These are phyloP conservation scores for Odontomyia ornata DNA, from an alignment of 2,888 invertebrate species.

Conservation along the genomic window DNA sequence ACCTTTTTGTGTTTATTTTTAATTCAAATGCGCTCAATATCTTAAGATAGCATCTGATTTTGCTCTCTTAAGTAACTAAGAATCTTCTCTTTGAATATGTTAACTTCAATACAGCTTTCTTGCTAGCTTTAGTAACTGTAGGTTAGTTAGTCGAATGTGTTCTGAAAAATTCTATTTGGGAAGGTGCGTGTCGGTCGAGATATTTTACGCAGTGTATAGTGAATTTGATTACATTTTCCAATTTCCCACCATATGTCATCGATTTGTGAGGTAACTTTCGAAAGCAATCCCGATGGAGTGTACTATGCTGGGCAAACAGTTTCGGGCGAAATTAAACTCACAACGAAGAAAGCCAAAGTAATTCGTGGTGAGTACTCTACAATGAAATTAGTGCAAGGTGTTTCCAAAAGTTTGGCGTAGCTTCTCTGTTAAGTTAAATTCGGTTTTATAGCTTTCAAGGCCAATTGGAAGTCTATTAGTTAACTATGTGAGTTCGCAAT, in stretches of 20 bases:
- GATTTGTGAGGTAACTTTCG: conserved; percentile 60
- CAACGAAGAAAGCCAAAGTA: conserved; percentile 61
- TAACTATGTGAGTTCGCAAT: too few species aligned
- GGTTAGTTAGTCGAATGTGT: not conserved
- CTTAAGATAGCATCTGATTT: too few species aligned
- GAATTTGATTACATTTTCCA: not conserved
- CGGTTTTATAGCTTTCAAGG: too few species aligned
- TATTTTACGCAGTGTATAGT: not conserved
- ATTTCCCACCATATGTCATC: conserved; percentile 56
- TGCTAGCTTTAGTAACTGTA: not conserved
- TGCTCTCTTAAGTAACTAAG: not conserved
- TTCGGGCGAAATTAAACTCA: conserved; percentile 60
- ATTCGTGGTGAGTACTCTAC: conserved; percentile 63
- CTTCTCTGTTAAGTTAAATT: too few species aligned
- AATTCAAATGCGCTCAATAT: too few species aligned
- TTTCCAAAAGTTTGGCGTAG: not conserved
- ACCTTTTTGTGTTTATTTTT: too few species aligned
- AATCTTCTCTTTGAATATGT: not conserved
- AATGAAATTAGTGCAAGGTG: not conserved
- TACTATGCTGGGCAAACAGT: conserved; percentile 62
- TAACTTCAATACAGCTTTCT: not conserved
- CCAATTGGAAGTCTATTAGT: too few species aligned
- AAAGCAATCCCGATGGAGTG: conserved; percentile 59
- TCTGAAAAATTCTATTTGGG: not conserved
- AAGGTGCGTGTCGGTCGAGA: not conserved